A percentile compares a stretch with the other conserved stretches of the same genome.
Evolutionary conservation across 2,888 invertebrate genomes (phyloP).

Genomic region (Athripsodes cinereus): DNA sequence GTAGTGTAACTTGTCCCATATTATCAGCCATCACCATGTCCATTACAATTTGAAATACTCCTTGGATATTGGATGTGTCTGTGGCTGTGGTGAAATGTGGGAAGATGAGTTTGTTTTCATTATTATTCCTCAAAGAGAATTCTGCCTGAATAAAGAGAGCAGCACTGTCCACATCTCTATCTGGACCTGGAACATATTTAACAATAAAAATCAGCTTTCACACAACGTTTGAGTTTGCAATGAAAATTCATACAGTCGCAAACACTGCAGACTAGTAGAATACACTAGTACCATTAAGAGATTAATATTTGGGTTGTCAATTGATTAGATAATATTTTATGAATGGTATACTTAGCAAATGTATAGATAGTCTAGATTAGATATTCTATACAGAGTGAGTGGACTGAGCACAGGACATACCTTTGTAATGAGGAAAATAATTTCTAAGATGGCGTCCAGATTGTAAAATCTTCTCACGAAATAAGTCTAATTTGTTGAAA

Average conservation of each 20-base stretch:
- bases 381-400: background rate
- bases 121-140: slow-evolving; percentile 51
- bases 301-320: no score
- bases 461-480: slow-evolving; percentile 57
- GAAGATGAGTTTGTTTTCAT: slow-evolving; percentile 53
- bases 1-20: slow-evolving; percentile 50
- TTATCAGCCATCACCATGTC: slow-evolving; percentile 59
- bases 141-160: slow-evolving; percentile 58
- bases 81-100: slow-evolving; percentile 64
- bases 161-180: slow-evolving; percentile 56
- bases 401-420: slow-evolving; percentile 30
- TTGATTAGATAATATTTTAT: no score
- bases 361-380: no score
- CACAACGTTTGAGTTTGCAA: no score
- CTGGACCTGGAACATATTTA: slow-evolving; percentile 44
- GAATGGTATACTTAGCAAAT: no score
- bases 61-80: slow-evolving; percentile 60
- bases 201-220: no score
- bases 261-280: no score
- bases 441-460: slow-evolving; percentile 54
- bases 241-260: no score
- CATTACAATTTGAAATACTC: slow-evolving; percentile 60
- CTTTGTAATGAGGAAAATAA: slow-evolving; percentile 55
- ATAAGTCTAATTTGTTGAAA: slow-evolving; percentile 60
- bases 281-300: no score